A percentile compares a stretch with the other conserved stretches of the same genome.
Conservation (phyloP, 2,888 invertebrate species). For the Cyclophora albipunctata region DNA sequence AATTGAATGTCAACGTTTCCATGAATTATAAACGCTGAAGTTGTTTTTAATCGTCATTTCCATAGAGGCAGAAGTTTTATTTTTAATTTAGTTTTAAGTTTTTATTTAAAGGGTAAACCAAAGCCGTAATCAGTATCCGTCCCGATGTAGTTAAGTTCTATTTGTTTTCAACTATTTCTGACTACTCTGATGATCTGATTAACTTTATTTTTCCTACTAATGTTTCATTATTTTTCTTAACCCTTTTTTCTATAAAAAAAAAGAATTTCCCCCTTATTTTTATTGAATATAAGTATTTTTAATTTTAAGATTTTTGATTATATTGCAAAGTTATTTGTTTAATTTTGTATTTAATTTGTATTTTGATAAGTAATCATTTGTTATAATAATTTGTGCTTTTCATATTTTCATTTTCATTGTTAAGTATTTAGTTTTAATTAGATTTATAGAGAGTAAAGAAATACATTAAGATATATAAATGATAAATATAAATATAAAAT, state of each 20-base stretch:
- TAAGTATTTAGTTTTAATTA: too few species aligned
- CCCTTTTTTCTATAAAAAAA: too few species aligned
- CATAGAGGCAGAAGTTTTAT: slow-evolving; percentile 11
- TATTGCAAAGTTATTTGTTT: too few species aligned
- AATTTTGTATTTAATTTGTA: too few species aligned
- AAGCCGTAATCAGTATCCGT: slow-evolving; percentile 76
- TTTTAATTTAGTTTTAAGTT: slow-evolving; percentile 18
- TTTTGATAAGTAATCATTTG: too few species aligned
- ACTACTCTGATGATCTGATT: slow-evolving; percentile 34
- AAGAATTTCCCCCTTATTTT: too few species aligned
- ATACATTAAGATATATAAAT: slow-evolving; percentile 1
- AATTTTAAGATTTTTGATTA: too few species aligned
- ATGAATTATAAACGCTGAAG: background rate
- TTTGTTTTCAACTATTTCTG: slow-evolving; percentile 21
- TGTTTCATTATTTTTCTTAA: slow-evolving; percentile 8
- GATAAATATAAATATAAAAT: slow-evolving; percentile 31
- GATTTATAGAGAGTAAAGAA: background rate
- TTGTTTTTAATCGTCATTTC: background rate
- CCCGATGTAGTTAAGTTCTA: slow-evolving; percentile 66
- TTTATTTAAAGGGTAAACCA: slow-evolving; percentile 52
- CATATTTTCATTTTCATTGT: too few species aligned
- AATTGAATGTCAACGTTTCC: too few species aligned
- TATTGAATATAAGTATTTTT: too few species aligned
- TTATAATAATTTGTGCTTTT: too few species aligned
- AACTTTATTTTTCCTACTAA: slow-evolving; percentile 26